Percentiles rank a stretch among this genome's conserved stretches.
Evolutionary conservation across 1,140 invertebrate species (phyloP).

Genomic region (Philopotamus ludificatus): DNA sequence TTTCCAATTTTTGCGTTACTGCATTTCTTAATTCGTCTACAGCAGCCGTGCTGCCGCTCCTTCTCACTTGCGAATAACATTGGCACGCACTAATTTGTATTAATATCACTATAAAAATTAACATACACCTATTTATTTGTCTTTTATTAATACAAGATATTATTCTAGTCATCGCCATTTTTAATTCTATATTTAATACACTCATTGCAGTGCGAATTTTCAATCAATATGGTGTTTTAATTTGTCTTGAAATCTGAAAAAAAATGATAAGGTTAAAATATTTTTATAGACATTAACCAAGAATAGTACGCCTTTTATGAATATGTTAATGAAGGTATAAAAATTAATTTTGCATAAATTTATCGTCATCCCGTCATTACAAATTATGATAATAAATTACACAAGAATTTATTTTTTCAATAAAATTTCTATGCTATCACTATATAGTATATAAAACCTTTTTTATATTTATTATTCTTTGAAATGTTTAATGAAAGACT

Average conservation of each 20-base stretch:
- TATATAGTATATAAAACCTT: no score
- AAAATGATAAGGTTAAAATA: no score
- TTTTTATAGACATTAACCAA: no score
- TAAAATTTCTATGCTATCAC: no score
- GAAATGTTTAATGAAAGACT: no score
- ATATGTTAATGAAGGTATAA: no score
- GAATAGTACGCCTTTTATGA: no score
- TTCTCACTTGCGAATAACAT: conserved; percentile 38
- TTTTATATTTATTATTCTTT: no score
- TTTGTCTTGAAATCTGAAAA: background rate
- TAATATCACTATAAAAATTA: conserved; percentile 10
- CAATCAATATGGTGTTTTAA: background rate
- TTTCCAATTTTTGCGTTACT: conserved; percentile 10
- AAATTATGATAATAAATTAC: no score
- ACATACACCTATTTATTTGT: background rate
- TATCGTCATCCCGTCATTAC: no score
- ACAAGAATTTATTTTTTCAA: no score
- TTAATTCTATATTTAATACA: background rate
- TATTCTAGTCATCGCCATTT: background rate
- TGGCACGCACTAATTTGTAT: background rate
- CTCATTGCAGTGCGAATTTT: background rate
- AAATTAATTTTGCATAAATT: no score
- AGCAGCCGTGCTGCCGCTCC: conserved; percentile 26
- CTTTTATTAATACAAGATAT: background rate
- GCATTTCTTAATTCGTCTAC: conserved; percentile 28